These are phyloP conservation scores for Xylophagus ater DNA, from an alignment of 2,888 invertebrate genomes.

Conservation along the genomic window DNA sequence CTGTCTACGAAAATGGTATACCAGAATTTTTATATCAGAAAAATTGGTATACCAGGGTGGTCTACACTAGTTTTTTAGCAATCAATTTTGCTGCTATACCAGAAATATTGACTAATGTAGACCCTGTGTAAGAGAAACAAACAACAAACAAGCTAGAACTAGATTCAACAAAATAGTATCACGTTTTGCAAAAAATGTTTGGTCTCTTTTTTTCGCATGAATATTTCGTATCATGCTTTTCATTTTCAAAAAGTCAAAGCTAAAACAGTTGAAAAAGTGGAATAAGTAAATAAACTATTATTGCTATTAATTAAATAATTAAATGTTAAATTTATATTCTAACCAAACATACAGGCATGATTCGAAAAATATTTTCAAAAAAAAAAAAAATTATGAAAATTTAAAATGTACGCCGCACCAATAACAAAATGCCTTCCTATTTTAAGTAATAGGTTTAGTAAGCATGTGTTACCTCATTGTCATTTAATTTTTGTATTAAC, in stretches of 20 bases:
- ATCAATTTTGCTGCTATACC: too few species aligned
- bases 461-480: slow-evolving; percentile 19
- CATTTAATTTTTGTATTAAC: background rate
- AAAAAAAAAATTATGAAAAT: slow-evolving; percentile 7
- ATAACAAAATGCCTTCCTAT: slow-evolving; percentile 21
- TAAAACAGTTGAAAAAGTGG: background rate
- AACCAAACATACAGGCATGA: slow-evolving; percentile 4
- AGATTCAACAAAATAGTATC: too few species aligned
- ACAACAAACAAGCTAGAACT: too few species aligned
- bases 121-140: too few species aligned
- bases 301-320: background rate
- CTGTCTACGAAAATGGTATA: too few species aligned
- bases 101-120: too few species aligned
- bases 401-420: slow-evolving; percentile 9
- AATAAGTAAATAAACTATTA: background rate
- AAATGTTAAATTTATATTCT: slow-evolving; percentile 2
- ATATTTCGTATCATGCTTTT: too few species aligned
- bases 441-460: slow-evolving; percentile 21
- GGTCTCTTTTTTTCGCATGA: too few species aligned
- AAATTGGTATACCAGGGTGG: too few species aligned
- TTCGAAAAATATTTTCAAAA: slow-evolving; percentile 6
- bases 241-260: background rate
- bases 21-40: too few species aligned
- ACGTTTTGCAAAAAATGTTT: too few species aligned
- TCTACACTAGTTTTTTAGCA: too few species aligned